Evolutionary conservation across 1,140 invertebrate genomes (phyloP).

Genomic region (Elymnias hypermnestra): DNA sequence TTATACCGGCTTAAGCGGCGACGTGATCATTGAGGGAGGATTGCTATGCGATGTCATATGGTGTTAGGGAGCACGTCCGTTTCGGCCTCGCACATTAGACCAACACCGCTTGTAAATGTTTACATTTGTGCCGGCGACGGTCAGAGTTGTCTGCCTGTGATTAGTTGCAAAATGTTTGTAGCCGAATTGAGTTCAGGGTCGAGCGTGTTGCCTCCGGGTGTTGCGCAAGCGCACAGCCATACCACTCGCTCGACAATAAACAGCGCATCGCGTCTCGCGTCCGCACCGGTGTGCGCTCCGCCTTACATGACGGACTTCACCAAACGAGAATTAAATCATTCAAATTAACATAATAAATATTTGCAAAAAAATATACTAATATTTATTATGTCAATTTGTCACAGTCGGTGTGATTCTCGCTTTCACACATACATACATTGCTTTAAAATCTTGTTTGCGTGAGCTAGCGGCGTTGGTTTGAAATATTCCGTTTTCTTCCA

Average conservation of each 20-base stretch:
- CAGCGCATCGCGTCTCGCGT: not conserved
- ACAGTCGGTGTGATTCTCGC: no score
- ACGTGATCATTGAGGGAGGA: conserved; percentile 15
- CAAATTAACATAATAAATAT: conserved; percentile 6
- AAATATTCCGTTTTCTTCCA: no score
- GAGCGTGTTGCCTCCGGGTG: conserved; percentile 63
- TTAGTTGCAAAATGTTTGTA: conserved; percentile 72
- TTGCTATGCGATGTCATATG: conserved; percentile 42
- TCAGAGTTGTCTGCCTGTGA: conserved; percentile 43
- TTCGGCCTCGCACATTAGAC: conserved; percentile 55
- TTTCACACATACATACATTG: conserved; percentile 5
- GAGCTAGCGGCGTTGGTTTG: no score
- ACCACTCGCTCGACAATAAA: conserved; percentile 34
- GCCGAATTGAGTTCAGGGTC: conserved; percentile 72
- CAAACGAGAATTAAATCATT: conserved; percentile 1
- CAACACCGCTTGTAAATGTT: conserved; percentile 70
- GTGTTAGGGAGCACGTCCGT: conserved; percentile 53
- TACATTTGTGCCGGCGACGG: conserved; percentile 65
- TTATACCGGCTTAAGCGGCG: not conserved
- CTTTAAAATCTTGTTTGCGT: no score
- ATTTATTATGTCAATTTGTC: no score
- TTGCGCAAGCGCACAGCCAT: conserved; percentile 49
- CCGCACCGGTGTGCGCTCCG: not conserved
- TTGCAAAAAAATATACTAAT: conserved; percentile 7
- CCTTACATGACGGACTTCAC: not conserved